Percentiles rank a stretch among this genome's conserved stretches.
Conservation (phyloP, 37 sponge, comb jelly and placozoan genomes). For the Lycopodina hypogea region DNA sequence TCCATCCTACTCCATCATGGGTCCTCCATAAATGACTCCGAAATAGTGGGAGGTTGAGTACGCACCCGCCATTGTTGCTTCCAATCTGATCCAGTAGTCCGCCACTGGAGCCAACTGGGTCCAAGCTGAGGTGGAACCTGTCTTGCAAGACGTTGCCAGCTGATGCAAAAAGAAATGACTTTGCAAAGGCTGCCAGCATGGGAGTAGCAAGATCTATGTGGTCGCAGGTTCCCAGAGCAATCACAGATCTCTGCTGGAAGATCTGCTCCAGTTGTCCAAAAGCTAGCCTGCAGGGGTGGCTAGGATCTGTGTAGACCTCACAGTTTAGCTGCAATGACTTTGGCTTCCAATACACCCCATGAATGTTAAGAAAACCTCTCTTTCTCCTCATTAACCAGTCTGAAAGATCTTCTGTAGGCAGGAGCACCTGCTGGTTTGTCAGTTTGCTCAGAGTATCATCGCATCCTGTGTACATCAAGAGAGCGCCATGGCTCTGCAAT, state of each 20-base stretch:
- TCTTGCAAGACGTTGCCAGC: too few species aligned
- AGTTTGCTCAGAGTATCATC: slow-evolving; percentile 23
- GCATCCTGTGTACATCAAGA: slow-evolving; percentile 41
- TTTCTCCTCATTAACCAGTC: slow-evolving; percentile 21
- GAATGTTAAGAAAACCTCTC: slow-evolving; percentile 33
- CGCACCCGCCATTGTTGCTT: too few species aligned
- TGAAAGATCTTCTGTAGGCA: background rate
- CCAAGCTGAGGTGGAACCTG: too few species aligned
- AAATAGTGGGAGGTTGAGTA: too few species aligned
- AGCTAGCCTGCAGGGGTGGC: slow-evolving; percentile 7
- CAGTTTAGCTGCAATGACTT: slow-evolving; percentile 25
- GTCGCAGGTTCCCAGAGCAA: slow-evolving; percentile 13
- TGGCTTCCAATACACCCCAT: slow-evolving; percentile 48
- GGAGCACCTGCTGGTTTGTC: background rate
- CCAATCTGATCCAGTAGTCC: too few species aligned
- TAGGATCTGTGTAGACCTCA: slow-evolving; percentile 13
- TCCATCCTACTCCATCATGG: too few species aligned
- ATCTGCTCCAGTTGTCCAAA: background rate
- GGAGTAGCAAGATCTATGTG: background rate
- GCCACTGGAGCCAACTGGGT: too few species aligned
- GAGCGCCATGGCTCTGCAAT: slow-evolving; percentile 42
- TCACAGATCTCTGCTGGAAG: background rate
- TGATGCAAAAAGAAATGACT: background rate
- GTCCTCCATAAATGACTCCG: too few species aligned
- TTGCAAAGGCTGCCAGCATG: background rate